Evolutionary conservation across 2,888 invertebrate species (phyloP).

Genomic region (Saturnia pavonia): DNA sequence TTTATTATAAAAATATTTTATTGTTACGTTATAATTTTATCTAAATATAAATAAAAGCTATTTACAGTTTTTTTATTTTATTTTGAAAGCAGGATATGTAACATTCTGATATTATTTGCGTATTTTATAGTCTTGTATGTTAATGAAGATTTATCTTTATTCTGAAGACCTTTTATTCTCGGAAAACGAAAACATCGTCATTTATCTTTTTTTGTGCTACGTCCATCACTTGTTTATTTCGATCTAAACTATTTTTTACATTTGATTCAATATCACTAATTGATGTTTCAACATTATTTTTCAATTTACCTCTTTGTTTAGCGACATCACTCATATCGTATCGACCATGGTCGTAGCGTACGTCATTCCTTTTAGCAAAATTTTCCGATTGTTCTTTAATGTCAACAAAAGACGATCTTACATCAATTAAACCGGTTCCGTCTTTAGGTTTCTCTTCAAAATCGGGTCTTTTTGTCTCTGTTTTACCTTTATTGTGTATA

Average conservation of each 20-base stretch:
- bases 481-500: not conserved
- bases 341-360: not conserved
- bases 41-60: too few species aligned
- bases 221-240: slow-evolving; percentile 1
- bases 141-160: too few species aligned
- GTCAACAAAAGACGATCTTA: slow-evolving; percentile 2
- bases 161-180: not conserved
- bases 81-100: too few species aligned
- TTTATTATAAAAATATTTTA: not conserved
- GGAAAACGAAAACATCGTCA: not conserved
- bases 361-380: not conserved
- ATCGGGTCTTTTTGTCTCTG: not conserved
- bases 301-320: slow-evolving; percentile 3
- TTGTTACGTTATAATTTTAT: not conserved
- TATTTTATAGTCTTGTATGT: too few species aligned
- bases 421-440: slow-evolving; percentile 14
- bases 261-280: slow-evolving; percentile 7
- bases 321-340: not conserved
- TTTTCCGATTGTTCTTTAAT: not conserved
- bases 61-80: too few species aligned
- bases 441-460: not conserved
- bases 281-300: slow-evolving; percentile 1
- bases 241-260: slow-evolving; percentile 3
- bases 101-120: too few species aligned
- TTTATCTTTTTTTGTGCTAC: not conserved